Base-by-base conservation (phyloP, 2,113 vertebrate species). In the Eretmodus cyanostictus region DNA sequence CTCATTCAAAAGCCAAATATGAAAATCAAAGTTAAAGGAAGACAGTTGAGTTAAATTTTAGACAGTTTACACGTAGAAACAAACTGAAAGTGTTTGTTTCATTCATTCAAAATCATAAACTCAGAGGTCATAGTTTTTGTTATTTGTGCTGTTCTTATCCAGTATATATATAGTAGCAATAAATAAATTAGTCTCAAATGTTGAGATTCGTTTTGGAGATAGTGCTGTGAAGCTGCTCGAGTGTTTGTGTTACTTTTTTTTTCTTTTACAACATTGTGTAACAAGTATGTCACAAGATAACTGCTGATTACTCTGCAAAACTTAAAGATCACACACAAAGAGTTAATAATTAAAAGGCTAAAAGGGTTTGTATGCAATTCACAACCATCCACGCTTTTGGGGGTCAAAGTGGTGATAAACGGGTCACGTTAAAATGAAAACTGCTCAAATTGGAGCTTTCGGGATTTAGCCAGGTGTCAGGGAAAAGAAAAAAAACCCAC, bases 401-500 rank as follows among this genome's bases (percentile, higher is more conserved):
- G 40, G 12, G 27, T 49, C 31, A 45, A 51, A 71, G 49, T 22
- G 11, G 13, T 5, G 3, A 7, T 45, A 86, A 71, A 19, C 0
- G 19, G 27, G 24, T 49, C 4, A 31, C 2, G 1, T 47, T 53
- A 53, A 84, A 27, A 81, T 13, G 51, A 31, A 4, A 63, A 31
- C n/a, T n/a, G 31, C 36, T 51, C 12, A n/a, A 51, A 3, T n/a
- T 2, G 81, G 76, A 54, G 66, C 4, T 45, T 66, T 8, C 0
- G 17, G 9, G 5, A 36, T 66, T 66, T 36, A 36, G 9, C 11
- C 34, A n/a, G 17, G 6, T 8, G 24, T 76, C 68, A 49, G 9
- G 14, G 14, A 0, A 3, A 36, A n/a, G 31, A 8, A 16, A 9
- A 3, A 2, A 2, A 1, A 0, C 1, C 8, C 9, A 5, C 71